Evolutionary conservation across 2,888 invertebrate genomes (phyloP).

Genomic region (Petrolisthes cinctipes): DNA sequence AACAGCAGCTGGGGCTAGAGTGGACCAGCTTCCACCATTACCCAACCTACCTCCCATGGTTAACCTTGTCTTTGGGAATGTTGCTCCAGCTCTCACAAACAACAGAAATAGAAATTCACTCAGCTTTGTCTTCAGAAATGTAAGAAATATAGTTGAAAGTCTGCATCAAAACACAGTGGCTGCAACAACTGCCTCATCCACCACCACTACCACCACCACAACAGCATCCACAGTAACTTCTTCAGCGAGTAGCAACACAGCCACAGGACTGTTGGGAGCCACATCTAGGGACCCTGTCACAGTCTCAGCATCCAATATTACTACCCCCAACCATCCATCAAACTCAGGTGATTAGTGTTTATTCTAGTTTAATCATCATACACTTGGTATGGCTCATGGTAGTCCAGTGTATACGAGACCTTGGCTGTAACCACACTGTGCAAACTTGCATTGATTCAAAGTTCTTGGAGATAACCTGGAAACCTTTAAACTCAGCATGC

Average conservation of each 20-base stretch:
- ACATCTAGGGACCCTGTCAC: not conserved
- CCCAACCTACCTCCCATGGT: slow-evolving; percentile 39
- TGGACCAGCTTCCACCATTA: slow-evolving; percentile 18
- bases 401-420: too few species aligned
- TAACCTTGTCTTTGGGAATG: slow-evolving; percentile 45
- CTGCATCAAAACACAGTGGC: slow-evolving; percentile 37
- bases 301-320: not conserved
- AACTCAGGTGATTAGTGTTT: not conserved
- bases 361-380: too few species aligned
- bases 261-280: not conserved
- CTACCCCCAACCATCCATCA: not conserved
- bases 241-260: not conserved
- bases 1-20: slow-evolving; percentile 7
- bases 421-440: too few species aligned
- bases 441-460: too few species aligned
- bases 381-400: too few species aligned
- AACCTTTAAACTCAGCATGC: too few species aligned
- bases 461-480: too few species aligned
- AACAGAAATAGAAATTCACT: slow-evolving; percentile 37
- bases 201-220: slow-evolving; percentile 17
- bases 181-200: slow-evolving; percentile 15
- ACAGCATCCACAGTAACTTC: not conserved
- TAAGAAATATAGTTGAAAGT: slow-evolving; percentile 41
- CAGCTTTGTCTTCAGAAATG: slow-evolving; percentile 64
- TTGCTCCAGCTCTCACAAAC: slow-evolving; percentile 29